Evolutionary conservation across 2,797 vertebrate species (phyloP), one percentile per base, ranked within the genome.

Genomic region (Xiphorhynchus erythropygius): DNA sequence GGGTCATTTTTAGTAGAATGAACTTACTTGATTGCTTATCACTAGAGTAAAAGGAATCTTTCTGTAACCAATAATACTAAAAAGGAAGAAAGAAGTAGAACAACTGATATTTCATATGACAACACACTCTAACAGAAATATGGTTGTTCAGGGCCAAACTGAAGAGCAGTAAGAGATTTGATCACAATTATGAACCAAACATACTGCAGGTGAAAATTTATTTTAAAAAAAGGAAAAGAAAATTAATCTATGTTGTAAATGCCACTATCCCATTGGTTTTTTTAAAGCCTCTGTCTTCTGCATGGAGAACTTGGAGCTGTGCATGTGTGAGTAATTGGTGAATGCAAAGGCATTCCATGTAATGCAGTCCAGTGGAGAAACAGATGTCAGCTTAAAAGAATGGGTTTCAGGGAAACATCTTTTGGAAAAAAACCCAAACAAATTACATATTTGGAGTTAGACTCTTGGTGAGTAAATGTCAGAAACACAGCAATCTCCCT

Each of bases 21-120:
- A 97, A 92, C 60, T 95, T 92, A 68, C 46, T 86, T 97, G 89
- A 78, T 27, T 91, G 39, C 68, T 91, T 85, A 25, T 76, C 24
- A 87, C 27, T 35, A 69, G 87, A 94, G 87, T 44, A 49, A 92
- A 92, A 90, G 49, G 19, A 84, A 41, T 75, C 63, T 93, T 81
- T 76, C 32, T 4, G 1, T 35, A 17, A 64, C 23, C 25, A 30
- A 24, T 28, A 57, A 70, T 70, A 42, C 13, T 71, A n/a, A 76
- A 79, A 87, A 56, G 32, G 32, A 18, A 83, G 39, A 59, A 78
- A 65, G 13, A 37, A 42, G 18, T 32, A 18, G 47, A 77, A 37
- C 22, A 87, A 37, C 41, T 33, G 11, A 47, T 78, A 85, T 70
- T 44, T 79, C 78, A 19, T 69, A 50, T 77, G 67, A 59, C 79